Percentiles rank a stretch among this genome's conserved stretches.
phyloP scores from a whole-genome alignment of 2,797 vertebrate species.

The Garrulus glandarius region DNA sequence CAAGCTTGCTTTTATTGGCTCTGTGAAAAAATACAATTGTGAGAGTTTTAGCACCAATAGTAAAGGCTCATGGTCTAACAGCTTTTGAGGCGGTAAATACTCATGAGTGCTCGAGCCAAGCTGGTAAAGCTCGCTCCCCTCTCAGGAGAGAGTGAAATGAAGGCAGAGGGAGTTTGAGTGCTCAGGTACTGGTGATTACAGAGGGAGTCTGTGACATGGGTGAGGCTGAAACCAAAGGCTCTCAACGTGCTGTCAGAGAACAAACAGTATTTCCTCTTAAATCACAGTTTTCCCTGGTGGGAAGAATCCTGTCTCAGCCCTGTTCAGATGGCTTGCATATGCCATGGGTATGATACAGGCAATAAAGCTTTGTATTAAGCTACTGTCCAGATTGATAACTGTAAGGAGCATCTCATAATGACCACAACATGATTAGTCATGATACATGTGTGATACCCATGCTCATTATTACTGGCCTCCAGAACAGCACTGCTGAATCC shows the following conservation, averaged over 20 bases:
- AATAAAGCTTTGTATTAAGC: constrained; percentile 52
- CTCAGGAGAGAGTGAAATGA: background rate
- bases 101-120: background rate
- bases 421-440: constrained; percentile 55
- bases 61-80: background rate
- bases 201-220: background rate
- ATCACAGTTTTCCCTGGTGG: background rate
- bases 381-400: constrained; percentile 44
- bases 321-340: constrained; percentile 29
- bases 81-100: background rate
- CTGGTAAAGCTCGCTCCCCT: background rate
- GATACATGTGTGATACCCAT: constrained; percentile 41
- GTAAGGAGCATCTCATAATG: constrained; percentile 47
- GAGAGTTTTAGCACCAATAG: background rate
- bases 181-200: background rate
- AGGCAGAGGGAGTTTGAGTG: background rate
- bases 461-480: constrained; percentile 53
- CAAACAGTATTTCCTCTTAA: background rate
- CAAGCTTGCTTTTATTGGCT: background rate
- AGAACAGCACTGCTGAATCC: constrained; percentile 39
- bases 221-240: background rate
- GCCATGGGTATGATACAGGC: constrained; percentile 32
- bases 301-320: background rate
- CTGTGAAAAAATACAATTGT: background rate
- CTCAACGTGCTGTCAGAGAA: background rate